Evolutionary conservation across 2,888 invertebrate genomes (phyloP).

Genomic region (Ornithoptera alexandrae): DNA sequence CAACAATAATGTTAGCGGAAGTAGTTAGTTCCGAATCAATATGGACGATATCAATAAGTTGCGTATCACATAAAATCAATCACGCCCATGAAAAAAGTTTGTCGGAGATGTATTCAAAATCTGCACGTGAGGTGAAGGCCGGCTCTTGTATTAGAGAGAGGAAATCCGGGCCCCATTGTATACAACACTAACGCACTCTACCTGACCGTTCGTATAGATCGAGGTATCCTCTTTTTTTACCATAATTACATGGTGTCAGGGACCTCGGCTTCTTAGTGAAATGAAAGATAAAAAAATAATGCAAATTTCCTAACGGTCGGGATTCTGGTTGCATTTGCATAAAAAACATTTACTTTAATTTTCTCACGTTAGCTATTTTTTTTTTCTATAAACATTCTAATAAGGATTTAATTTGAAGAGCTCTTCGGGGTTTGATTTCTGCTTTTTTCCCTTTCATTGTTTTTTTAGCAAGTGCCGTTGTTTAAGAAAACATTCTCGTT

Average conservation of each 20-base stretch:
- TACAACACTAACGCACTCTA: slow-evolving; percentile 71
- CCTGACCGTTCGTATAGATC: slow-evolving; percentile 61
- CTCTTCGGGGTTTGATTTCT: slow-evolving; percentile 78
- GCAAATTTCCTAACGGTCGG: slow-evolving; percentile 74
- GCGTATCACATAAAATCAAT: slow-evolving; percentile 74
- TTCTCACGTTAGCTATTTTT: slow-evolving; percentile 73
- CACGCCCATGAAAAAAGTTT: slow-evolving; percentile 72
- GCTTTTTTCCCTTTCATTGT: slow-evolving; percentile 48
- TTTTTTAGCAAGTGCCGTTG: slow-evolving; percentile 49
- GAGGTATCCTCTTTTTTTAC: slow-evolving; percentile 53
- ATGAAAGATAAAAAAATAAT: slow-evolving; percentile 50
- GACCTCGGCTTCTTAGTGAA: slow-evolving; percentile 35
- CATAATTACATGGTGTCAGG: slow-evolving; percentile 68
- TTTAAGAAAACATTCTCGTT: slow-evolving; percentile 77
- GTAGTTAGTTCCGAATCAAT: slow-evolving; percentile 52
- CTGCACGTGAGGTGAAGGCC: slow-evolving; percentile 76
- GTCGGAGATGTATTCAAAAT: slow-evolving; percentile 64
- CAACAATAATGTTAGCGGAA: slow-evolving; percentile 43
- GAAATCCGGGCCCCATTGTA: slow-evolving; percentile 77
- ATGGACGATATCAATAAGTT: slow-evolving; percentile 54
- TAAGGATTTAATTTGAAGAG: slow-evolving; percentile 78
- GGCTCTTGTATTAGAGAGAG: slow-evolving; percentile 76
- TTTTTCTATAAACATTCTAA: slow-evolving; percentile 69
- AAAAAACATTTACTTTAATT: slow-evolving; percentile 67
- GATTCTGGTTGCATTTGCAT: slow-evolving; percentile 48